These are phyloP conservation scores for Xiphophorus maculatus DNA, from an alignment of 2,113 vertebrate species.

Conservation along the genomic window DNA sequence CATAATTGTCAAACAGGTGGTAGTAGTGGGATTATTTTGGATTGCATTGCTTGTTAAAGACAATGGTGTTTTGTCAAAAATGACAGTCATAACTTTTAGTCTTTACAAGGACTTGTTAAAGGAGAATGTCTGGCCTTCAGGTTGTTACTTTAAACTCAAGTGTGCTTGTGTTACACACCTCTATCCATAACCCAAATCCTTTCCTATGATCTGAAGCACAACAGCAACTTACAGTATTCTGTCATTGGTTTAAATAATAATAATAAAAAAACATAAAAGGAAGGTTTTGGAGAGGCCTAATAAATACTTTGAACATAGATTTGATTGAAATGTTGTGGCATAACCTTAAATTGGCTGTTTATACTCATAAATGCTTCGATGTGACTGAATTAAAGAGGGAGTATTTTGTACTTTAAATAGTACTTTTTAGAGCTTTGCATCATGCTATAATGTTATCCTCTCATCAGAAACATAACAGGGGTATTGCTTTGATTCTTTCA, in stretches of 20 bases:
- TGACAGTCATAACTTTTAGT: background rate
- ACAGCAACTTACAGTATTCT: background rate
- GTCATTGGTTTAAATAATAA: background rate
- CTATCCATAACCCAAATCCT: too few relatives aligned
- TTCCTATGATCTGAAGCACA: background rate
- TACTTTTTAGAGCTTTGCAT: too few relatives aligned
- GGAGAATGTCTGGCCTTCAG: background rate
- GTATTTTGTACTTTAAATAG: too few relatives aligned
- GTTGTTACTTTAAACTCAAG: background rate
- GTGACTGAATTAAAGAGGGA: background rate
- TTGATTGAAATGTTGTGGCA: background rate
- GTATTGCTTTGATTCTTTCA: too few relatives aligned
- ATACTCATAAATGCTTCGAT: too few relatives aligned
- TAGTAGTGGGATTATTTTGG: background rate
- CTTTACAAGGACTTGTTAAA: background rate
- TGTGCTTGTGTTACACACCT: background rate
- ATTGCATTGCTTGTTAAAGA: background rate
- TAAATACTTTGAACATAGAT: background rate
- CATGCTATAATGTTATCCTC: too few relatives aligned
- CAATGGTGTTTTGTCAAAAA: background rate
- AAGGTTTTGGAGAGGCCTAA: background rate
- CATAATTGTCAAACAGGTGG: background rate
- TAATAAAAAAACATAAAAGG: background rate
- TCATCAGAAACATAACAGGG: too few relatives aligned
- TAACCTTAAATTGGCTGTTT: background rate